Evolutionary conservation across 2,888 invertebrate genomes (phyloP), one percentile per base, ranked within the genome.

Genomic region (Sericinus montela): DNA sequence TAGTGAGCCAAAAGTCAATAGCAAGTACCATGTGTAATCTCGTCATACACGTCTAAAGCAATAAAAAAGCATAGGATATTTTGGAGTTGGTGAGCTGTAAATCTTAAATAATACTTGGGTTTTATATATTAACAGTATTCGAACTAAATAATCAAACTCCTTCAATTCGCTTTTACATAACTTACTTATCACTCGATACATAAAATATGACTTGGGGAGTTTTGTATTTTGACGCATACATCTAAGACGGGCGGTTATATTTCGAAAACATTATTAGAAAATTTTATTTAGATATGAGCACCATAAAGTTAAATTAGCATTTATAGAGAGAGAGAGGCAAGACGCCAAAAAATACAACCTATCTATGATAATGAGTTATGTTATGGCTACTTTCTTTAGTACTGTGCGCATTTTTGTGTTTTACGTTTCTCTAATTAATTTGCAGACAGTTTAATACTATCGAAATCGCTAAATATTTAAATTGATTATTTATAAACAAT

Each of bases 201-300:
- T 19, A 19, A 19, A 3, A 19, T 19, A 19, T 3, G 19, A 19
- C 2, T 19, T 5, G 19, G 19, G 19, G 19, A n/a, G 4, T 0
- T 48, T 43, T 44, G 48, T 48, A 48, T 43, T 48, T 43, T 42
- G 30, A 19, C n/a, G n/a, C n/a, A 36, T 32, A 43, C 28, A 44
- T 25, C 37, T 37, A 44, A 28, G 9, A 15, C 34, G 28, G 13
- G 44, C 37, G 25, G 42, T 15, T 42, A 8, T 1, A 14, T 11
- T 11, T 40, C 13, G 2, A 19, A 30, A 25, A 1, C 15, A 14
- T 39, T 23, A 8, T 13, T 38, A 40, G 10, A 14, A 11, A 40
- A 46, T 6, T 34, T n/a, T 3, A 19, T 19, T 2, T 19, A 25
- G 9, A 43, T 13, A 43, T 11, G 23, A 48, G 48, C 48, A 48